Evolutionary conservation across 2,113 vertebrate species (phyloP), one percentile per base, ranked within the genome.

Genomic region (Reinhardtius hippoglossoides): DNA sequence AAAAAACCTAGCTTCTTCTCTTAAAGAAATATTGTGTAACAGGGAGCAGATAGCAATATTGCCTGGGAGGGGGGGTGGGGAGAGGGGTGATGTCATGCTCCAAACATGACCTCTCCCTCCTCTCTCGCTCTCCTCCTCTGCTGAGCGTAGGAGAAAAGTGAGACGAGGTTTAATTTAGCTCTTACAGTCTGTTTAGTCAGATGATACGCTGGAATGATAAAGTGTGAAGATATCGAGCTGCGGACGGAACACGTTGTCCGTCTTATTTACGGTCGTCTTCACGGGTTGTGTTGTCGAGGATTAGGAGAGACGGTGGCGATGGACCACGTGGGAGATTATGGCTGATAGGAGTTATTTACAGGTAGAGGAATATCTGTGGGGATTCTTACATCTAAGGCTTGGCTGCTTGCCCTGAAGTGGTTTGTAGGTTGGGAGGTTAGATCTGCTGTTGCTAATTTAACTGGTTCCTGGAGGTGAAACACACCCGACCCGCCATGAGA

Each of bases 11-110:
- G 80, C 82, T 75, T 79, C 84, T 80, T 77, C 89, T 91, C 90
- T 91, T 91, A 89, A 91, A 93, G 92, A 92, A 90, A 89, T 88
- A 87, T 91, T 91, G 88, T 88, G 84, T 92, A 90, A 92, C 89
- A 76, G 84, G 75, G 71, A 88, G 79, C 71, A 89, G 90, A 92
- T 91, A 90, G 85, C 86, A 76, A 69, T 76, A 84, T 85, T 81
- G 74, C 75, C 63, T 24, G 78, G 64, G 75, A 65, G n/a, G 40
- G n/a, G 21, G 46, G 16, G 46, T 18, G 46, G 46, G 44, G 56
- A 61, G 46, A n/a, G 31, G 63, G 73, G 76, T 92, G 92, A 92
- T 93, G 85, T 93, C 91, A 93, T 93, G 87, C 83, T 90, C 82
- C 85, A 91, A 91, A 91, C 87, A 89, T 80, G 89, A 90, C 88